Conservation (phyloP, 2,888 invertebrate genomes). For the Bursaphelenchus okinawaensis region DNA sequence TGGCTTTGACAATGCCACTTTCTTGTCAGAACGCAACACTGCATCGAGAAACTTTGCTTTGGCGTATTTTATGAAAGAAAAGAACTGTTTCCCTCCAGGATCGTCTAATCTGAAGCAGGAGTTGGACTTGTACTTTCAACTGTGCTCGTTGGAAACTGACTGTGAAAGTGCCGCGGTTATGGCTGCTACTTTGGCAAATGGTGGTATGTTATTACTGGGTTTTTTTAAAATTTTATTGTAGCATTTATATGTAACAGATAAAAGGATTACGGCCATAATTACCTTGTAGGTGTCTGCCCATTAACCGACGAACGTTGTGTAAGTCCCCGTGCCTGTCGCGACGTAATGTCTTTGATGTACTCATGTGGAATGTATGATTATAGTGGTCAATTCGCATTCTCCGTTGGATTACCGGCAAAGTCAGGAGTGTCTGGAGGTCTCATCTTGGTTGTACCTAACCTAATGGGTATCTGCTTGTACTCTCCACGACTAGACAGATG, state of each 20-base stretch:
- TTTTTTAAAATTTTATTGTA: not conserved
- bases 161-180: slow-evolving; percentile 77
- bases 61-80: slow-evolving; percentile 93
- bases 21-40: slow-evolving; percentile 77
- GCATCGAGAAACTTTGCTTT: slow-evolving; percentile 94
- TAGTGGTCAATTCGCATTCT: slow-evolving; percentile 20
- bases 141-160: slow-evolving; percentile 78
- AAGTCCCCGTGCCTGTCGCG: slow-evolving; percentile 66
- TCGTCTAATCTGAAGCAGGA: slow-evolving; percentile 61
- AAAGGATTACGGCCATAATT: not conserved
- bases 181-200: slow-evolving; percentile 32
- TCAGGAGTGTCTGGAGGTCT: slow-evolving; percentile 75
- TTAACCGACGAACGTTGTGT: slow-evolving; percentile 49
- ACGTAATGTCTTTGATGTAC: slow-evolving; percentile 92
- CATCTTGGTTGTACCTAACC: slow-evolving; percentile 67
- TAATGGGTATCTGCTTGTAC: slow-evolving; percentile 37
- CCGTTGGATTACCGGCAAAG: slow-evolving; percentile 63
- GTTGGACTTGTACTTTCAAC: slow-evolving; percentile 46
- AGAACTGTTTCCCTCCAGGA: slow-evolving; percentile 64
- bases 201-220: slow-evolving; percentile 17
- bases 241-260: not conserved
- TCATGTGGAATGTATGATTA: slow-evolving; percentile 78
- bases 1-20: slow-evolving; percentile 88
- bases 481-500: slow-evolving; percentile 77
- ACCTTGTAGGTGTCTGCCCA: slow-evolving; percentile 41